phyloP scores from a whole-genome alignment of 92 coral and sea anemone genomes.

The Heteractis magnifica region DNA sequence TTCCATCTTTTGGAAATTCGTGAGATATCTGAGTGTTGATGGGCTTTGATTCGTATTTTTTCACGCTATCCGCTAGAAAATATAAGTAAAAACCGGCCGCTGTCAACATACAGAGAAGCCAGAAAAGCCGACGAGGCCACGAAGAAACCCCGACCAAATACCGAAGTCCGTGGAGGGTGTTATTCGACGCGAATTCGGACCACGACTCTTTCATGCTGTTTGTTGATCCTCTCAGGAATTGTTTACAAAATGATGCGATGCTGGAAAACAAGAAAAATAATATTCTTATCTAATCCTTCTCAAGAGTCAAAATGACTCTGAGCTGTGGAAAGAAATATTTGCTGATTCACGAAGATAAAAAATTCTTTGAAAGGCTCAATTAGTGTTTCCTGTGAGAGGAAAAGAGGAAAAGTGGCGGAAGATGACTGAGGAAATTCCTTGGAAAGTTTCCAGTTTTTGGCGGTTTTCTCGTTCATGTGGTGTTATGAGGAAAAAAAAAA shows the following conservation, averaged over 20 bases:
- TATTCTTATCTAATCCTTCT: too few relatives aligned
- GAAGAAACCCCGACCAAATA: conserved; percentile 35
- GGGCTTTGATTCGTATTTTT: conserved; percentile 26
- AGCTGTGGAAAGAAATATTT: too few relatives aligned
- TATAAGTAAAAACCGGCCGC: conserved; percentile 11
- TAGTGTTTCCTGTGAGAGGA: too few relatives aligned
- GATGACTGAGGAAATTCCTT: too few relatives aligned
- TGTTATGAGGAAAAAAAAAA: too few relatives aligned
- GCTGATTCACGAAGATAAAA: too few relatives aligned
- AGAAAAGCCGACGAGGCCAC: conserved; percentile 45
- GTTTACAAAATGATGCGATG: not conserved
- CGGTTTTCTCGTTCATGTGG: too few relatives aligned
- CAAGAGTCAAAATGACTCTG: too few relatives aligned
- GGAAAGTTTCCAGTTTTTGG: too few relatives aligned
- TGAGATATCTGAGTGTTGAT: conserved; percentile 26
- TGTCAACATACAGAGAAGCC: conserved; percentile 39
- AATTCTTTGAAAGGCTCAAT: too few relatives aligned
- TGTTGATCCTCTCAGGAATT: not conserved
- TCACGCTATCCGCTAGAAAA: conserved; percentile 31
- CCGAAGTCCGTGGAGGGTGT: conserved; percentile 64
- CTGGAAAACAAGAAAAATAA: not conserved
- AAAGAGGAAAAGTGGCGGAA: too few relatives aligned
- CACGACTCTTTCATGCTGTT: conserved; percentile 4
- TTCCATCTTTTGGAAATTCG: conserved; percentile 43
- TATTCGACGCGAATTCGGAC: conserved; percentile 34